phyloP scores from a whole-genome alignment of 2,888 invertebrate species.

The Mythimna loreyi region DNA sequence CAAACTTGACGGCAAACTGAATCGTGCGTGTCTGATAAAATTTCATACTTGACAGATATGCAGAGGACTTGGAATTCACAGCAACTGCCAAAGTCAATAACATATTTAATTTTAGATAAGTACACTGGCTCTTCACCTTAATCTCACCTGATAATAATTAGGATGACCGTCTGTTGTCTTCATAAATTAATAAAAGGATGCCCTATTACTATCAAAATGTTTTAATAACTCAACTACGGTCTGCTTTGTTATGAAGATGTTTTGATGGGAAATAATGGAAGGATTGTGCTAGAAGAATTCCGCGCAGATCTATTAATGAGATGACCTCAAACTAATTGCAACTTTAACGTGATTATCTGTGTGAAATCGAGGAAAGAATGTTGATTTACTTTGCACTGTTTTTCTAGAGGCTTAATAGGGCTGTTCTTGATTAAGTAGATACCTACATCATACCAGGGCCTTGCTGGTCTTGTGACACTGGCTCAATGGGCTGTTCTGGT shows the following conservation, averaged over 20 bases:
- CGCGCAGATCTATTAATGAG: not conserved
- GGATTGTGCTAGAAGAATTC: conserved; percentile 9
- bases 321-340: conserved; percentile 34
- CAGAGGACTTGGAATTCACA: too few relatives aligned
- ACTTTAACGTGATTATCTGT: conserved; percentile 29
- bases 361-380: conserved; percentile 39
- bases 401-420: conserved; percentile 10
- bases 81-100: not conserved
- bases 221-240: not conserved
- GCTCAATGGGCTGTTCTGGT: not conserved
- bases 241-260: not conserved
- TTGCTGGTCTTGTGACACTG: not conserved
- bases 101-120: not conserved
- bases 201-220: too few relatives aligned
- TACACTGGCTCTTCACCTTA: not conserved
- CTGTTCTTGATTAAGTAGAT: conserved; percentile 5
- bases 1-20: too few relatives aligned
- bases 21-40: too few relatives aligned
- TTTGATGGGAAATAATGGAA: not conserved
- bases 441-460: not conserved
- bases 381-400: conserved; percentile 12
- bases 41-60: too few relatives aligned
- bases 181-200: not conserved
- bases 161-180: not conserved
- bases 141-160: not conserved